A percentile compares a stretch with the other conserved stretches of the same genome.
Evolutionary conservation across 1,140 invertebrate species (phyloP).

Genomic region (Diachasmimorpha longicaudata): DNA sequence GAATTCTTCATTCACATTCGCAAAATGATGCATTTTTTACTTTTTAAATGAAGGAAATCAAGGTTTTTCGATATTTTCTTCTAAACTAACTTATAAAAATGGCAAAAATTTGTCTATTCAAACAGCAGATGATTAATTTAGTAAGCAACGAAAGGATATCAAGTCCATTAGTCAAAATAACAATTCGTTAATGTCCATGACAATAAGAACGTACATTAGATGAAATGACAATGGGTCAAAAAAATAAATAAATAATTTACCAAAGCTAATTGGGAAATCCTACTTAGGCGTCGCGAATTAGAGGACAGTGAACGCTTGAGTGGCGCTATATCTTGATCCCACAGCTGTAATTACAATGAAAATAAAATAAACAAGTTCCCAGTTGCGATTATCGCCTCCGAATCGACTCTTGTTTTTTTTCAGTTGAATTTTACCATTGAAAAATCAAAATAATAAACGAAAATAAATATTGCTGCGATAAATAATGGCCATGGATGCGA

Average conservation of each 20-base stretch:
- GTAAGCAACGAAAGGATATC: neutral
- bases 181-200: neutral
- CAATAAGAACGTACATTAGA: neutral
- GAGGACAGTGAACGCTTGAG: conserved; percentile 78
- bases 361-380: conserved; percentile 33
- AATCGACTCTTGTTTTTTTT: neutral
- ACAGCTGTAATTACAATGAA: conserved; percentile 67
- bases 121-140: neutral
- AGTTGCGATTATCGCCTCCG: neutral
- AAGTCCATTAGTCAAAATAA: neutral
- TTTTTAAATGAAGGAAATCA: too few relatives aligned
- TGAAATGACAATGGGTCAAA: neutral
- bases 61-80: too few relatives aligned
- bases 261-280: conserved; percentile 81
- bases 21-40: too few relatives aligned
- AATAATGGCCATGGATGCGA: neutral
- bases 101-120: too few relatives aligned
- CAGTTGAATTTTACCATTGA: neutral
- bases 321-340: conserved; percentile 86
- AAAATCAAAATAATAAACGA: neutral
- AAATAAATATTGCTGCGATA: neutral
- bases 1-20: too few relatives aligned
- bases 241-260: conserved; percentile 63
- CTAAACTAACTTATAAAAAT: too few relatives aligned
- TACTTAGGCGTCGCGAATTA: conserved; percentile 77